Conservation (phyloP, 2,113 vertebrate species). For the Delphinus delphis region DNA sequence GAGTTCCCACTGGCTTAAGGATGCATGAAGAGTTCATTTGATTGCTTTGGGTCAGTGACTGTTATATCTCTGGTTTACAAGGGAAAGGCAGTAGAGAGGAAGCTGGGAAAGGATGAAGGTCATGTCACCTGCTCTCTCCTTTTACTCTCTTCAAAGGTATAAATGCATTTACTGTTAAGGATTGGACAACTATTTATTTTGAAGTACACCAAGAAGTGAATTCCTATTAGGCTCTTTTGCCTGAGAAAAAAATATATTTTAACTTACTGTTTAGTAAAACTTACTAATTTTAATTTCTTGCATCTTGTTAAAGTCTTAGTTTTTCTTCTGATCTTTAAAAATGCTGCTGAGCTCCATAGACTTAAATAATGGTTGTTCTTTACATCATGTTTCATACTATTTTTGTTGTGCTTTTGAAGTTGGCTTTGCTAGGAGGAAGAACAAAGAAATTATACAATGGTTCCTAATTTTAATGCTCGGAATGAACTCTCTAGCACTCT, state of each 20-base stretch:
- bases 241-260: neutral
- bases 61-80: neutral
- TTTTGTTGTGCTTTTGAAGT: conserved; percentile 5
- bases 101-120: neutral
- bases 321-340: neutral
- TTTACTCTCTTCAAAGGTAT: neutral
- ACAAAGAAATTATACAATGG: conserved; percentile 16
- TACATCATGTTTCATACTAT: neutral
- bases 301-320: neutral
- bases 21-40: neutral
- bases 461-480: neutral
- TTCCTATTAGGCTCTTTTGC: neutral
- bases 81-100: neutral
- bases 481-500: neutral
- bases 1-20: neutral
- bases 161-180: neutral
- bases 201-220: neutral
- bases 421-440: neutral
- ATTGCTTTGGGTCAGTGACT: neutral
- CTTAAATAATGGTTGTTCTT: neutral
- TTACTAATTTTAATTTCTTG: neutral
- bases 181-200: neutral
- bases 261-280: neutral
- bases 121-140: rapidly evolving
- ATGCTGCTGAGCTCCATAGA: neutral